Conservation (phyloP, 35 echinoderm and acorn worm genomes). For the Apostichopus californicus region DNA sequence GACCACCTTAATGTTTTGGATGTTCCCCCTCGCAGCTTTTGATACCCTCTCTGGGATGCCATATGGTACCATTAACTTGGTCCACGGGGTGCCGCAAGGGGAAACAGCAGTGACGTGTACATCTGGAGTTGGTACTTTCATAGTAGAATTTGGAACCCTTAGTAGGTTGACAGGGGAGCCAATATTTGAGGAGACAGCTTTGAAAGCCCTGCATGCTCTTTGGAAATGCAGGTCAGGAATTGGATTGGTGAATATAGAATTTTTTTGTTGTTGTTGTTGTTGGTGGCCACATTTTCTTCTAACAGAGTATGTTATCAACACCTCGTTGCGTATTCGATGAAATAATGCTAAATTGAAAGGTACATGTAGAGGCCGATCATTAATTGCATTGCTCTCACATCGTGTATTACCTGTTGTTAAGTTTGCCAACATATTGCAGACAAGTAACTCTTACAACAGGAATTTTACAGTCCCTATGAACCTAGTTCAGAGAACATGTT, state of each 20-base stretch:
- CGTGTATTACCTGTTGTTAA: too few species aligned
- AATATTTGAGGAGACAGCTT: conserved; percentile 85
- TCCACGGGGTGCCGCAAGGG: conserved; percentile 80
- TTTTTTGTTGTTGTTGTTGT: too few species aligned
- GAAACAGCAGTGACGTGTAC: conserved; percentile 92
- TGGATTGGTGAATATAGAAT: conserved; percentile 72
- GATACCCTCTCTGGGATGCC: conserved; percentile 88
- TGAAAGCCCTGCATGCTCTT: conserved; percentile 74
- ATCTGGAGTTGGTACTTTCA: conserved; percentile 87
- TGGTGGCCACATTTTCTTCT: too few species aligned
- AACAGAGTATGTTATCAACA: too few species aligned
- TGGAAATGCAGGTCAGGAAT: conserved; percentile 81
- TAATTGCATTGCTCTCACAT: too few species aligned
- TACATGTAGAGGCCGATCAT: too few species aligned
- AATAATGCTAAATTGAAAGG: too few species aligned
- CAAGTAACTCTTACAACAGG: too few species aligned
- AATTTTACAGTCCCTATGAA: too few species aligned
- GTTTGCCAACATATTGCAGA: too few species aligned
- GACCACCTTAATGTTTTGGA: not conserved
- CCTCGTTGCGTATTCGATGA: too few species aligned
- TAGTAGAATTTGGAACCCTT: conserved; percentile 93
- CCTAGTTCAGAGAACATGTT: too few species aligned
- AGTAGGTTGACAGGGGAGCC: conserved; percentile 89
- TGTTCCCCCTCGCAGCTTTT: conserved; percentile 69
- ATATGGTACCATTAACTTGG: conserved; percentile 91